A percentile compares a stretch with the other conserved stretches of the same genome.
Evolutionary conservation across 2,113 vertebrate species (phyloP).

Genomic region (Larimichthys crocea): DNA sequence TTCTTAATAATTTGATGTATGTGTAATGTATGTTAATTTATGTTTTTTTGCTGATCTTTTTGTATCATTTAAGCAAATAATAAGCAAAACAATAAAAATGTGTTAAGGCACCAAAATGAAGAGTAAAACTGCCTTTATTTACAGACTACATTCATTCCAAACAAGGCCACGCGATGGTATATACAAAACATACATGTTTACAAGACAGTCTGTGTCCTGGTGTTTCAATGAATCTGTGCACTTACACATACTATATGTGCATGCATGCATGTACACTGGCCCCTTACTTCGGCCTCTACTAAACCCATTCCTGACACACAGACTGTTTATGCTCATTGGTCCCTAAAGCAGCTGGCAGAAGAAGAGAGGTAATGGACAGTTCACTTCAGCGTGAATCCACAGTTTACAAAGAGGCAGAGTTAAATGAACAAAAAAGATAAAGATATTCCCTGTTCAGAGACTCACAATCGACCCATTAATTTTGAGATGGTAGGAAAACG

Average conservation of each 20-base stretch:
- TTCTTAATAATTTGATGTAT: not conserved
- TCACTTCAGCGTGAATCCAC: constrained; percentile 11
- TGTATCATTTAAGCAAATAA: not conserved
- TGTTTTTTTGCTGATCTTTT: not conserved
- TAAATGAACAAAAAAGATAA: not conserved
- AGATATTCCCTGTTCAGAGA: constrained; percentile 18
- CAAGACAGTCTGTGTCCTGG: constrained; percentile 38
- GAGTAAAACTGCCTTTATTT: constrained; percentile 65
- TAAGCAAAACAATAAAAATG: constrained; percentile 4
- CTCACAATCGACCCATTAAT: not conserved
- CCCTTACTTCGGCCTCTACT: constrained; percentile 8
- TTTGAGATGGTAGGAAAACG: not conserved
- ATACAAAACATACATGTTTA: constrained; percentile 66
- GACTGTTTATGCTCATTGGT: not conserved
- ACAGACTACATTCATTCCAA: constrained; percentile 79
- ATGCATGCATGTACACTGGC: constrained; percentile 50
- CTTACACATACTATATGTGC: constrained; percentile 13
- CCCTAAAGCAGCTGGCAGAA: constrained; percentile 6
- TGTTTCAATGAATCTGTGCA: constrained; percentile 39
- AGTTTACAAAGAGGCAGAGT: constrained; percentile 9
- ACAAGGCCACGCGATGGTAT: constrained; percentile 77
- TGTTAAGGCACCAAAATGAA: constrained; percentile 5
- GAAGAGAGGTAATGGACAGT: constrained; percentile 17
- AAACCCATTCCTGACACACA: constrained; percentile 18
- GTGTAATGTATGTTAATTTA: not conserved